Evolutionary conservation across 2,113 vertebrate genomes (phyloP), one percentile per base, ranked within the genome.

Genomic region (Amia ocellicauda): DNA sequence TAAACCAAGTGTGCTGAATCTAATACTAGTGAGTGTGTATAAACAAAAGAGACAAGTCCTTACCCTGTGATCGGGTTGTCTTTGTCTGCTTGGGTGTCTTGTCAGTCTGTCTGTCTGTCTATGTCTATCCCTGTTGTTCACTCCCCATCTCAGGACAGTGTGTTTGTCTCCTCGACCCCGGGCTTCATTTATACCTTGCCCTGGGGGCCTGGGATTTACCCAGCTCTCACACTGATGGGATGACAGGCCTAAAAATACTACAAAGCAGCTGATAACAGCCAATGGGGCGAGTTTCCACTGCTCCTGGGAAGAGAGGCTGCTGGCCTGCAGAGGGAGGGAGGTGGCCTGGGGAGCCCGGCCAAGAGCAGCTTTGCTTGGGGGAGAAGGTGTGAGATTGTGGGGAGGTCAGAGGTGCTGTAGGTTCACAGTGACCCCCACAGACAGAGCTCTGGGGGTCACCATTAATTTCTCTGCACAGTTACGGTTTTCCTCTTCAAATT

Each of bases 221-320:
- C n/a, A 13, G 47, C 77, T 76, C 54, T 72, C 68, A 74, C 80
- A 78, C 69, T 74, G 80, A 85, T 7, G 47, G 26, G 64, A 83
- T 87, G 85, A 85, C 85, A 82, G 76, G 49, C 75, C 85, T 87
- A 87, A 85, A 87, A 87, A 87, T 87, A 87, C 81, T 78, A 78
- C 83, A 78, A 78, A 83, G 84, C 82, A 82, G 78, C 78, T 83
- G 76, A 84, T 77, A 82, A 76, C 73, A 76, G 71, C 81, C 81
- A 82, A 82, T 81, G 28, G 74, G 71, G 61, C 2, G 24, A 54
- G n/a, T 54, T 54, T 54, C 51, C 51, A 54, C 2, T 23, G 22
- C 51, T 27, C 22, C 14, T 19, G 11, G 22, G 8, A 62, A 70
- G 68, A 41, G 74, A 71, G 69, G 72, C 54, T 27, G 62, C 13